A percentile compares a stretch with the other conserved stretches of the same genome.
These are phyloP conservation scores for Tyrannus savana DNA, from an alignment of 2,113 vertebrate species.

Conservation along the genomic window DNA sequence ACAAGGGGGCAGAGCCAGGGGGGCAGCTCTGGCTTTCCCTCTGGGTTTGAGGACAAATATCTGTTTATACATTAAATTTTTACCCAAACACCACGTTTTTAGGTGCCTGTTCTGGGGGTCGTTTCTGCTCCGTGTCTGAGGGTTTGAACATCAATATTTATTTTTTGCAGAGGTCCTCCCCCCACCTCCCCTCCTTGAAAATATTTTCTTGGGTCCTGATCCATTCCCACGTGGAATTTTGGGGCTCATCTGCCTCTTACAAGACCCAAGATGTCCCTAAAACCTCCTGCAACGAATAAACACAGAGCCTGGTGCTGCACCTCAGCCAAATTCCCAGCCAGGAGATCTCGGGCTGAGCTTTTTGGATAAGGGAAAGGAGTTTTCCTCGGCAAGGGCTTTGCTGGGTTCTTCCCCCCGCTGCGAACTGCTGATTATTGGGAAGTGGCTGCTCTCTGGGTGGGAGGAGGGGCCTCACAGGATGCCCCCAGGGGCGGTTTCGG, in stretches of 20 bases:
- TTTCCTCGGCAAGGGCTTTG: background rate
- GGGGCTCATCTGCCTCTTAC: background rate
- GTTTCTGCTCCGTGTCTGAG: too few species aligned
- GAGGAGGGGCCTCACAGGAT: background rate
- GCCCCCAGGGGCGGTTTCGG: background rate
- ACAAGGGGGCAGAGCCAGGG: too few species aligned
- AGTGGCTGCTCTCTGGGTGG: background rate
- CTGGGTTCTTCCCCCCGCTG: background rate
- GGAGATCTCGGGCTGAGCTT: too few species aligned
- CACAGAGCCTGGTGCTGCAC: fast-evolving
- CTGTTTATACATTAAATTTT: background rate
- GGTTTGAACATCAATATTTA: too few species aligned
- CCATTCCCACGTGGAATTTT: background rate
- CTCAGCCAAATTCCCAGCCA: background rate
- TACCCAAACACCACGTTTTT: background rate
- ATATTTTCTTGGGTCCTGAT: background rate
- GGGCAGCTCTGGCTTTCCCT: too few species aligned
- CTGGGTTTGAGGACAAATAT: fast-evolving
- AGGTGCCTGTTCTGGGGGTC: background rate
- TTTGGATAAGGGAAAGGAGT: background rate
- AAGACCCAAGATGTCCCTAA: background rate
- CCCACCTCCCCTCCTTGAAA: too few species aligned
- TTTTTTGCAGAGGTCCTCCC: too few species aligned
- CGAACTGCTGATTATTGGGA: background rate
- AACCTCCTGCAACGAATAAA: background rate